These are phyloP conservation scores for Bursaphelenchus okinawaensis DNA, from an alignment of 2,888 invertebrate species.

Conservation along the genomic window DNA sequence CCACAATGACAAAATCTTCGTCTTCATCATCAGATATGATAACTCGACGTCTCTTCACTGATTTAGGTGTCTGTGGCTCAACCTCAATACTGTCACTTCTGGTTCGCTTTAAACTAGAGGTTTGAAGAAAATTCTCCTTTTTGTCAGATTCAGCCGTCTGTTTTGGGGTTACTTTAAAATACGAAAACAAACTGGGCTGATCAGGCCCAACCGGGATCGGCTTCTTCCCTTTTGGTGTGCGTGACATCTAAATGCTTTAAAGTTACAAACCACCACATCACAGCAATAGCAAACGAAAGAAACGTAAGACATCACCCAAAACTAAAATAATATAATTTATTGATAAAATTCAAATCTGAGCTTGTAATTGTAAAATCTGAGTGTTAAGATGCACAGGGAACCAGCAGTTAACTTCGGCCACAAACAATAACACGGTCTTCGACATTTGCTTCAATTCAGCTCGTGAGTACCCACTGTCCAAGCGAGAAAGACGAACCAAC, in stretches of 20 bases:
- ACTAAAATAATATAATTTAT: not conserved
- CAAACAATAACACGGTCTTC: slow-evolving; percentile 48
- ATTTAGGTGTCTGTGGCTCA: not conserved
- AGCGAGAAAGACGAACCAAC: slow-evolving; percentile 28
- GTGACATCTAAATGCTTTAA: not conserved
- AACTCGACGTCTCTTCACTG: slow-evolving; percentile 19
- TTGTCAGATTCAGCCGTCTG: not conserved
- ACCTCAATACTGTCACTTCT: not conserved
- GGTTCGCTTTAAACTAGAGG: not conserved
- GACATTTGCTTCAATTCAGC: slow-evolving; percentile 24
- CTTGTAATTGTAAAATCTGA: slow-evolving; percentile 47
- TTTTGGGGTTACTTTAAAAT: not conserved
- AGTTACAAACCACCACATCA: no score
- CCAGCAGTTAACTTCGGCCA: slow-evolving; percentile 48
- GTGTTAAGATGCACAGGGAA: slow-evolving; percentile 51
- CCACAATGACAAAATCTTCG: not conserved
- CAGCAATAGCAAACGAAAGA: no score
- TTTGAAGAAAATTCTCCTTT: not conserved
- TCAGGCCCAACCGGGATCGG: not conserved
- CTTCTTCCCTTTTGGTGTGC: not conserved
- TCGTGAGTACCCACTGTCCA: not conserved
- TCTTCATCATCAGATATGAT: slow-evolving; percentile 39
- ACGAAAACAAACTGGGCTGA: not conserved
- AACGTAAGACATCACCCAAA: no score
- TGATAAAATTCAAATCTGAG: slow-evolving; percentile 24